A percentile compares a stretch with the other conserved stretches of the same genome.
Evolutionary conservation across 2,888 invertebrate species (phyloP).

Genomic region (Sarcophaga carnaria): DNA sequence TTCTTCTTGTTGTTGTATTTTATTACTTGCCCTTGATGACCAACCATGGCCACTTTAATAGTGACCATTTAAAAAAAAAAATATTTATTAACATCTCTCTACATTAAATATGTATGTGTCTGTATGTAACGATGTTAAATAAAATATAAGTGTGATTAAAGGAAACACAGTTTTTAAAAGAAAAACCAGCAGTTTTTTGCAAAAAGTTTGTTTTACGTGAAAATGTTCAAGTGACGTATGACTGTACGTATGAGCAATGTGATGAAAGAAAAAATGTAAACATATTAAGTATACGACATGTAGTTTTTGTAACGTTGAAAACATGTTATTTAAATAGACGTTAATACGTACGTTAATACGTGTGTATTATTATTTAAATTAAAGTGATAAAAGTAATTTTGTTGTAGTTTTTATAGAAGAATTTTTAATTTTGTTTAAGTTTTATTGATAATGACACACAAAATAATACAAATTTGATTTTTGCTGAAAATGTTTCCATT

Average conservation of each 20-base stretch:
- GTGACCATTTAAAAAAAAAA: conserved; percentile 24
- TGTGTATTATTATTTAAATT: too few species aligned
- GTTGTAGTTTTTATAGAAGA: too few species aligned
- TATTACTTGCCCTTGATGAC: neutral
- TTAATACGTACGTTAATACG: too few species aligned
- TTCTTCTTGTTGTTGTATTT: neutral
- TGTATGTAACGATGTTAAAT: neutral
- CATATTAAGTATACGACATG: conserved; percentile 38
- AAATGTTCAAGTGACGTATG: neutral
- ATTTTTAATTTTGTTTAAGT: too few species aligned
- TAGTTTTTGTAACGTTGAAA: neutral
- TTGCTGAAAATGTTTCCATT: too few species aligned
- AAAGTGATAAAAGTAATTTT: too few species aligned
- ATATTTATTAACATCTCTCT: conserved; percentile 14
- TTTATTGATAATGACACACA: too few species aligned
- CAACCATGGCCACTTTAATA: conserved; percentile 38
- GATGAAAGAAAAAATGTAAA: neutral
- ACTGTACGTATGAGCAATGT: neutral
- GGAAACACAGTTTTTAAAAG: neutral
- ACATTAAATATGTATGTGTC: neutral
- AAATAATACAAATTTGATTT: too few species aligned
- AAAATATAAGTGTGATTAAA: neutral
- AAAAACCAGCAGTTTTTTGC: neutral
- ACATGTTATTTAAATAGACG: too few species aligned
- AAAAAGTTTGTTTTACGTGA: neutral